Base-by-base conservation (phyloP, 1,140 invertebrate genomes). In the Microplitis demolitor region DNA sequence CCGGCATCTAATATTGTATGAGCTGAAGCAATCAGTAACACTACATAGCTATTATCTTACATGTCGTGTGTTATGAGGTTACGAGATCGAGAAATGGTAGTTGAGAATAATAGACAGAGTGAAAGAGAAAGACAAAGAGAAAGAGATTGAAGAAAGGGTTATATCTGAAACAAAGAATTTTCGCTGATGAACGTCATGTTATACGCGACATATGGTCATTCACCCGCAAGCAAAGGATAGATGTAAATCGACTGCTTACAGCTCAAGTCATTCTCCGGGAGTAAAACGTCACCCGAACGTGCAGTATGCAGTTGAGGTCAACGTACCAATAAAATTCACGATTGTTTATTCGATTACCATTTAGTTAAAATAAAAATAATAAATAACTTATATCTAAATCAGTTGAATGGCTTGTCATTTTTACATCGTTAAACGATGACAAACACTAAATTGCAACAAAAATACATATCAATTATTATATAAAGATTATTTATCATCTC, bases 311-410 rank as follows among this genome's bases (percentile, higher is more conserved):
- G 73, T 75, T 73, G 77, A 75, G 79, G 78, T 79, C 79, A 78
- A 78, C 73, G 78, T 73, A 75, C 79, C 74, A 75, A 78, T 77
- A 81, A 81, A 78, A 78, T 78, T 78, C 71, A 61, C 71, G 77
- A 78, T 78, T 79, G 73, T 74, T 74, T 74, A 71, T 77, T 77
- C 76, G 74, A 77, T 79, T 77, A 75, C 58, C 16, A 54, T 33
- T 16, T 31, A 37, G 61, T 68, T 33, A 51, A 68, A 8, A 37
- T 37, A 50, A 54, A 64, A 64, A 51, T 33, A 53, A 66, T 6
- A 24, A 24, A 24, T 24, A 24, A 2, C 24, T 24, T n/a, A 24
- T n/a, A 53, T 35, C 9, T 62, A 24, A 61, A 33, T 24, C 56
- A 58, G 4, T 58, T 58, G 5, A 58, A 31, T 45, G 39, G 5